Percentiles rank a stretch among this genome's conserved stretches.
These are phyloP conservation scores for Crotalus helleri DNA, from an alignment of 2,113 vertebrate species.

Conservation along the genomic window DNA sequence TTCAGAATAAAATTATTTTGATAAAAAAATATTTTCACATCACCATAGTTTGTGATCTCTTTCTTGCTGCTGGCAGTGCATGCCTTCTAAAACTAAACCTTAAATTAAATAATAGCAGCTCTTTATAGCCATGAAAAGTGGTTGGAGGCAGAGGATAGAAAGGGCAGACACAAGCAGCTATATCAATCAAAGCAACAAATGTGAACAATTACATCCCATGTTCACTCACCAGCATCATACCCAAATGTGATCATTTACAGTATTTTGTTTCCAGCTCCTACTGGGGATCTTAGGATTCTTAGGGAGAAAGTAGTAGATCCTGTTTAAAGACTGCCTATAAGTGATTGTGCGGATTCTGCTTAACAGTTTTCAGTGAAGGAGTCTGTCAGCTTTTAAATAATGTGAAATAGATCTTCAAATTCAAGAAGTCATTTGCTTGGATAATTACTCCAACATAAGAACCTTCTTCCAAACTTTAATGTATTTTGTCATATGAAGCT, in stretches of 20 bases:
- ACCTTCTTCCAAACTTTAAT: background rate
- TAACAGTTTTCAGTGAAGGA: background rate
- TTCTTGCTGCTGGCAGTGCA: background rate
- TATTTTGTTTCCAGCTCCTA: background rate
- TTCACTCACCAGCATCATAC: background rate
- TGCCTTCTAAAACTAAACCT: background rate
- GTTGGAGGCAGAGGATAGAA: background rate
- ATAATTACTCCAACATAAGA: background rate
- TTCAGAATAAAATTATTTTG: background rate
- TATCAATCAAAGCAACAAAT: background rate
- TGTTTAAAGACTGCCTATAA: background rate
- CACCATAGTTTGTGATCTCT: background rate
- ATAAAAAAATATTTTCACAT: background rate
- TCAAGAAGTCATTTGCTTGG: background rate
- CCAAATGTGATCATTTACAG: background rate
- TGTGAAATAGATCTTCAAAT: background rate
- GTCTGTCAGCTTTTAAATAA: background rate
- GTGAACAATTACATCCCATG: background rate
- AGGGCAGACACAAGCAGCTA: background rate
- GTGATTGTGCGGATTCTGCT: background rate
- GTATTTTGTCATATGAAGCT: background rate
- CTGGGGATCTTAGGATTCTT: background rate
- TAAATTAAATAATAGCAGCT: background rate
- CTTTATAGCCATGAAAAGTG: background rate
- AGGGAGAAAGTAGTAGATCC: background rate